Evolutionary conservation across 2,888 invertebrate genomes (phyloP), one percentile per base, ranked within the genome.

Genomic region (Tipula helvola): DNA sequence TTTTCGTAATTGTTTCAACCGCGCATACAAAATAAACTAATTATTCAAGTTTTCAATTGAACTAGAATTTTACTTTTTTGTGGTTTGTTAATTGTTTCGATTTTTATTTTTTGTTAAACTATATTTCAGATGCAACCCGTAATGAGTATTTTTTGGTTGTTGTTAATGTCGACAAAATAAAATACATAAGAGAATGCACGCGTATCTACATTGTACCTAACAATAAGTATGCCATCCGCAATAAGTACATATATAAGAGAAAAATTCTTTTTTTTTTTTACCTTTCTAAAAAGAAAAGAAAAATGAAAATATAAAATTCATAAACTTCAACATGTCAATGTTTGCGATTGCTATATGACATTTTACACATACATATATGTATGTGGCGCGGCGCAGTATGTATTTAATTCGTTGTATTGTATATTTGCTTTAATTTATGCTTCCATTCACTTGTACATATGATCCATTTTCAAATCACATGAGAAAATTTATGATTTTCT

Each of bases 1-100:
- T 71, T 71, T 28, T 71, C 12, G 10, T 71, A 71, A 71, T 71
- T 71, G 71, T 71, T 28, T 28, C 28, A 71, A 71, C 52, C 52
- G 3, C 39, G 7, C 7, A 57, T 16, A 71, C 28, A 28, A 71
- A 71, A 28, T 28, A 71, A 71, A 71, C 71, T 71, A 71, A 71
- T 71, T 71, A 71, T 71, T 71, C 71, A 71, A 71, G 71, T 71
- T 71, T 71, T 71, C 71, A 71, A 71, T 71, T 71, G 71, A 71
- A 71, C 71, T 71, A 71, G 71, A 71, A 28, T 71, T 71, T 71
- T 71, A 71, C 7, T 10, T 28, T 71, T 71, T 71, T 71, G n/a
- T n/a, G 8, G 13, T 52, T 52, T 52, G n/a, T 52, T 57, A 71
- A 71, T 71, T 71, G 71, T 71, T 71, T 71, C 28, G 71, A 28